Percentiles rank a stretch among this genome's conserved stretches.
These are phyloP conservation scores for Drosophila algonquin DNA, from an alignment of 2,888 invertebrate genomes.

Conservation along the genomic window DNA sequence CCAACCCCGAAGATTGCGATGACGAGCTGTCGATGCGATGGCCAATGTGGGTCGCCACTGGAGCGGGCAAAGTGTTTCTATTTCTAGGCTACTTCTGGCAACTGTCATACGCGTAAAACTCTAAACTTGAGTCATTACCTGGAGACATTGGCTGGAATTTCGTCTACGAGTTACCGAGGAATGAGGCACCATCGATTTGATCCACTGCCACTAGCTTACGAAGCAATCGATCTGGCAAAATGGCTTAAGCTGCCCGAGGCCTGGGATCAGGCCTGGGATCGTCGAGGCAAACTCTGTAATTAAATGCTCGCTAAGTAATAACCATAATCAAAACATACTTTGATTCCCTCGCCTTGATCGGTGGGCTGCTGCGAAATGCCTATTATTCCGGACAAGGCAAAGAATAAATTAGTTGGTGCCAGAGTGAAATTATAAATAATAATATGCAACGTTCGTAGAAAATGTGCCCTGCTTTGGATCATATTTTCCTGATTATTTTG, in stretches of 20 bases:
- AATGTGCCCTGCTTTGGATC: too few species aligned
- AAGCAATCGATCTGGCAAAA: background rate
- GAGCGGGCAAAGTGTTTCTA: constrained; percentile 53
- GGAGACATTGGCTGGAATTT: background rate
- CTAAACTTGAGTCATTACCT: background rate
- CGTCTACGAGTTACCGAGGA: background rate
- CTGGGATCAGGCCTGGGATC: background rate
- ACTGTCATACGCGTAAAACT: constrained; percentile 31
- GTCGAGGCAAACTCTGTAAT: constrained; percentile 2
- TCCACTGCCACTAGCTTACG: background rate
- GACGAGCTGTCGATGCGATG: constrained; percentile 38
- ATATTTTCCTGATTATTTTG: too few species aligned
- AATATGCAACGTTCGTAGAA: background rate
- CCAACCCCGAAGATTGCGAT: constrained; percentile 13
- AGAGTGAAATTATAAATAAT: background rate
- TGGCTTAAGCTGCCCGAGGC: background rate
- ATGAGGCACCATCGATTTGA: background rate
- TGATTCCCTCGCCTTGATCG: background rate
- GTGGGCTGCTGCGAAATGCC: background rate
- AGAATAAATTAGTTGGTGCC: background rate
- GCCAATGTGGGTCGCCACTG: constrained; percentile 53
- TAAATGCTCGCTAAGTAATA: constrained; percentile 13
- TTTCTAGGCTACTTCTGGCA: constrained; percentile 48
- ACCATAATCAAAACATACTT: constrained; percentile 4
- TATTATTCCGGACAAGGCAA: background rate